Evolutionary conservation across 1,140 invertebrate species (phyloP).

Genomic region (Plectrocnemia conspersa): DNA sequence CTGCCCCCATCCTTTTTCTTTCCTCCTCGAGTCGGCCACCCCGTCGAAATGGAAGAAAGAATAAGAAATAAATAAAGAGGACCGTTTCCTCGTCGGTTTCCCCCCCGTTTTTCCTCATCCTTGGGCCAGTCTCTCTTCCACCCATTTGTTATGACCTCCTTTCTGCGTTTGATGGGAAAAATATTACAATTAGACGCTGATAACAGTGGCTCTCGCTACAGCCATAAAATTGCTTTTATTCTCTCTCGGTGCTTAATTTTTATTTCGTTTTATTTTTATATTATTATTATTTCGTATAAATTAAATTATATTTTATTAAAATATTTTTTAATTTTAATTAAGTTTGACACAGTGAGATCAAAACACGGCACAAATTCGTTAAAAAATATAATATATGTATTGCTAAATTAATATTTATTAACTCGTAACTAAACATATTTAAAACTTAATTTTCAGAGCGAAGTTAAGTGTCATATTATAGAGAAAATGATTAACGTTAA

Average conservation of each 20-base stretch:
- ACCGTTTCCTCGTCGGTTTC: conserved; percentile 9
- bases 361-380: too few species aligned
- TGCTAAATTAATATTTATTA: too few species aligned
- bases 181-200: conserved; percentile 29
- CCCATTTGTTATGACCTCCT: conserved; percentile 26
- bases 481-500: too few species aligned
- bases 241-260: conserved; percentile 4
- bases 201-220: conserved; percentile 13
- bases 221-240: too few species aligned
- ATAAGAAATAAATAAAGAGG: conserved; percentile 28
- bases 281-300: conserved; percentile 17
- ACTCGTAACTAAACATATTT: too few species aligned
- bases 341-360: too few species aligned
- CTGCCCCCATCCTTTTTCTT: neutral
- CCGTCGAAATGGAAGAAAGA: conserved; percentile 20
- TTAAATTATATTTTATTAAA: too few species aligned
- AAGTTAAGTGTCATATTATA: too few species aligned
- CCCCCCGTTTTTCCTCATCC: neutral
- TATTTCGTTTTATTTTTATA: conserved; percentile 10
- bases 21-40: neutral
- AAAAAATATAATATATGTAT: too few species aligned
- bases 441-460: too few species aligned
- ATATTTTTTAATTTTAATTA: too few species aligned
- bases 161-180: conserved; percentile 31
- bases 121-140: neutral